Conservation (phyloP, 2,888 invertebrate species). For the Gibbula magus region DNA sequence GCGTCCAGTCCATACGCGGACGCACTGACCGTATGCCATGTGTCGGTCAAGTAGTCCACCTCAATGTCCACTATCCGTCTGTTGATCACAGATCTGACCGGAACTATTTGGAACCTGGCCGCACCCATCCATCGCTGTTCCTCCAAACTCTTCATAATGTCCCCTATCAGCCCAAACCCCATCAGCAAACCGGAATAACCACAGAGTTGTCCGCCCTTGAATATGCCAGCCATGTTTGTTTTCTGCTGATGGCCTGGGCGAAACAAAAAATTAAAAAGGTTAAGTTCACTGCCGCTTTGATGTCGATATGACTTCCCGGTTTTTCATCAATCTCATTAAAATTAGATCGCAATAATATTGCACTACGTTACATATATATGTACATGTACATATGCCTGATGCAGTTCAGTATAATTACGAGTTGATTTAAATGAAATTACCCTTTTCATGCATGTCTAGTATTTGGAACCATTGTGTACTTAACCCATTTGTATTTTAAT, state of each 20-base stretch:
- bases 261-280: too few relatives aligned
- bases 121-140: slow-evolving; percentile 59
- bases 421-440: too few relatives aligned
- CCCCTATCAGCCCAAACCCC: slow-evolving; percentile 59
- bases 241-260: slow-evolving; percentile 44
- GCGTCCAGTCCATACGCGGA: slow-evolving; percentile 56
- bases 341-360: too few relatives aligned
- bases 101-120: slow-evolving; percentile 52
- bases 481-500: too few relatives aligned
- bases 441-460: too few relatives aligned
- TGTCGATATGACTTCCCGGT: too few relatives aligned
- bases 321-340: too few relatives aligned
- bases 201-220: slow-evolving; percentile 47
- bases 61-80: slow-evolving; percentile 51
- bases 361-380: too few relatives aligned
- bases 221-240: slow-evolving; percentile 55
- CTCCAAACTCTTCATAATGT: slow-evolving; percentile 61
- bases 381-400: too few relatives aligned
- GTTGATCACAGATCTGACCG: slow-evolving; percentile 44
- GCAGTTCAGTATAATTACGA: too few relatives aligned
- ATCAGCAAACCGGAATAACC: slow-evolving; percentile 55
- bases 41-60: slow-evolving; percentile 43
- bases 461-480: too few relatives aligned
- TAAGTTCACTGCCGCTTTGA: too few relatives aligned
- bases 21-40: slow-evolving; percentile 44